Conservation (phyloP, 2,888 invertebrate genomes). For the Hetaerina titia region DNA sequence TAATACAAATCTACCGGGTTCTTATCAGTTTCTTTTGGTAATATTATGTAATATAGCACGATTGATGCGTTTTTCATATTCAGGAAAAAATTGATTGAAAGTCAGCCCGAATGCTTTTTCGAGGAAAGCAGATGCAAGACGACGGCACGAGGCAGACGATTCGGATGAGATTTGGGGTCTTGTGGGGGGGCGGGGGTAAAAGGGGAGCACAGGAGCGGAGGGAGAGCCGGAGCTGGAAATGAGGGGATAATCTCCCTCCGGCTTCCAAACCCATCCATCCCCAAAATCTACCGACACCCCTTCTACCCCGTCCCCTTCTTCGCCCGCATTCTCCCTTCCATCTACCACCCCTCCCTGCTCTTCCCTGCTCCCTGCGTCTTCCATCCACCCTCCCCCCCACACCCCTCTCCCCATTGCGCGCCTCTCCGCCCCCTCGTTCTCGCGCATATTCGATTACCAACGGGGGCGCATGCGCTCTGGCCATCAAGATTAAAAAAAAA, state of each 20-base stretch:
- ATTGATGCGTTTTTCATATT: too few species aligned
- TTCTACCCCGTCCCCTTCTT: neutral
- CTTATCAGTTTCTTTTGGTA: too few species aligned
- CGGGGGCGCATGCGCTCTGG: conserved; percentile 50
- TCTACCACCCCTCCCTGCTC: neutral
- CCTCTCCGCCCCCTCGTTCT: conserved; percentile 23
- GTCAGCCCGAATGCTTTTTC: too few species aligned
- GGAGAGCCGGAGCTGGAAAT: conserved; percentile 44
- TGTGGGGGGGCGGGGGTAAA: neutral
- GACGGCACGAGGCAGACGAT: too few species aligned
- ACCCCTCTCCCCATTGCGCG: neutral
- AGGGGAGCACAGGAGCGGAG: neutral
- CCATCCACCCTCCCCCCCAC: neutral
- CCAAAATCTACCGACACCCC: neutral
- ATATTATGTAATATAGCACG: too few species aligned
- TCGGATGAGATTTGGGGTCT: too few species aligned
- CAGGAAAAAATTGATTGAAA: too few species aligned
- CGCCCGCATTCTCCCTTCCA: neutral
- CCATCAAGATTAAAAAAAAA: conserved; percentile 26
- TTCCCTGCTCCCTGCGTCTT: neutral
- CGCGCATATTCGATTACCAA: conserved; percentile 64
- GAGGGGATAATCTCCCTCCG: conserved; percentile 27
- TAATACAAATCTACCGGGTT: too few species aligned
- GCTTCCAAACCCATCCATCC: conserved; percentile 35
- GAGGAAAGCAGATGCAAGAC: too few species aligned